Percentiles rank a stretch among this genome's conserved stretches.
These are phyloP conservation scores for Periparus ater DNA, from an alignment of 2,797 vertebrate species.

Conservation along the genomic window DNA sequence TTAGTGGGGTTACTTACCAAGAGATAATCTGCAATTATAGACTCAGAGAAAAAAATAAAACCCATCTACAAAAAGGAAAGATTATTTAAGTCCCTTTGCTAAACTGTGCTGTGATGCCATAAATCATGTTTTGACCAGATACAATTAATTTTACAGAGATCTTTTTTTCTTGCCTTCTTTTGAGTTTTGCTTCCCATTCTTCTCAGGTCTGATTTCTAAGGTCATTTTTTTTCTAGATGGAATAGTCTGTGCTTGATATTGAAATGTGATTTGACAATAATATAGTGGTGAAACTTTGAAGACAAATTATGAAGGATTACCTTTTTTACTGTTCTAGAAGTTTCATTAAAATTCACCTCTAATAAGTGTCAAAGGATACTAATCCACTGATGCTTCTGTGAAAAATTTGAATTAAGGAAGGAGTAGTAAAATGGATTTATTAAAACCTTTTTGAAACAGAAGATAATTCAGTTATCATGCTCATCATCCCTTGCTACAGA, in stretches of 20 bases:
- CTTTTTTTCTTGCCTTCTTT: not conserved
- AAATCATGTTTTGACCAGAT: slow-evolving; percentile 35
- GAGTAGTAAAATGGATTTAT: slow-evolving; percentile 9
- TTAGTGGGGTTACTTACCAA: not conserved
- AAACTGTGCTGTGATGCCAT: not conserved
- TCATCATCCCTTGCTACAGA: not conserved
- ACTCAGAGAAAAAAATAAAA: not conserved
- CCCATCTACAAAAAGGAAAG: not conserved
- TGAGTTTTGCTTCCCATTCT: slow-evolving; percentile 19
- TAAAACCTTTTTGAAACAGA: slow-evolving; percentile 18
- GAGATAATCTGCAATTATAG: not conserved
- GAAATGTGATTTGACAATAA: slow-evolving; percentile 35
- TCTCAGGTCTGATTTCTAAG: slow-evolving; percentile 55
- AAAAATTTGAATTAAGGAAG: slow-evolving; percentile 30
- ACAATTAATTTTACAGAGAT: slow-evolving; percentile 46
- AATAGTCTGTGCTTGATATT: slow-evolving; percentile 43
- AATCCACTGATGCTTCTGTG: not conserved
- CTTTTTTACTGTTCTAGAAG: not conserved
- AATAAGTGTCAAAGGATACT: not conserved
- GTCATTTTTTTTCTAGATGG: slow-evolving; percentile 30
- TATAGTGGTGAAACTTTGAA: slow-evolving; percentile 26
- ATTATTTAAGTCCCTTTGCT: not conserved
- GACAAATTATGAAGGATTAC: slow-evolving; percentile 39
- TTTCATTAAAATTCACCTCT: slow-evolving; percentile 42
- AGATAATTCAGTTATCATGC: not conserved